A percentile compares a stretch with the other conserved stretches of the same genome.
Evolutionary conservation across 2,113 vertebrate genomes (phyloP).

Genomic region (Actinemys pallida): DNA sequence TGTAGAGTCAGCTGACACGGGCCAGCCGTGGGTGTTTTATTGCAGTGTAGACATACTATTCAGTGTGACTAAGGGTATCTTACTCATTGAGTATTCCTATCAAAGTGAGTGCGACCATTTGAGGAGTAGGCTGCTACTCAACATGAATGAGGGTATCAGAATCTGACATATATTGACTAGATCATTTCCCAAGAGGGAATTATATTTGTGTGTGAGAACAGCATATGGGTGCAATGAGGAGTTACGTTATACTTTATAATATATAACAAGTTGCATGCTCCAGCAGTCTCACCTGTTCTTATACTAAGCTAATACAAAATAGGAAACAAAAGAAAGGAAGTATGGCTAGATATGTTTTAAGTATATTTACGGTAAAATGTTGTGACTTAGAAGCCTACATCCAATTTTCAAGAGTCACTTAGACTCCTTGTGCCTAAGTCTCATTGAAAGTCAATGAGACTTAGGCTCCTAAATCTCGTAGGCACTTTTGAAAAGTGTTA

Average conservation of each 20-base stretch:
- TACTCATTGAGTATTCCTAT: background rate
- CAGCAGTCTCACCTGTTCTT: background rate
- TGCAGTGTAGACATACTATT: no score
- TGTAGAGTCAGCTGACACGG: no score
- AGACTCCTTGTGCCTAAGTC: background rate
- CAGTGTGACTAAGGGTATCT: no score
- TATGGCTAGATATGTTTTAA: background rate
- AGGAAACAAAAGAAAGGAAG: background rate
- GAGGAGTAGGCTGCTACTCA: background rate
- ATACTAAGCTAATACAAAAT: background rate
- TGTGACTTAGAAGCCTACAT: background rate
- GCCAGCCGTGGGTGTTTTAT: no score
- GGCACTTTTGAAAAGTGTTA: conserved; percentile 15
- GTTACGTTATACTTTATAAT: background rate
- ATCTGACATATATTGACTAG: background rate
- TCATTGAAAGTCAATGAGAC: no score
- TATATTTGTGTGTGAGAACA: background rate
- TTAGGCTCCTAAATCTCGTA: background rate
- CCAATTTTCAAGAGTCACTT: background rate
- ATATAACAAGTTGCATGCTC: background rate
- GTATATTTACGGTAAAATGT: background rate
- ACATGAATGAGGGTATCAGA: background rate
- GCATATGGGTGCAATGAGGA: background rate
- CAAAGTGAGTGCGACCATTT: background rate
- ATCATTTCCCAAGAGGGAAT: background rate